These are phyloP conservation scores for Drosophila mauritiana DNA, from an alignment of 1,140 invertebrate genomes.

Conservation along the genomic window DNA sequence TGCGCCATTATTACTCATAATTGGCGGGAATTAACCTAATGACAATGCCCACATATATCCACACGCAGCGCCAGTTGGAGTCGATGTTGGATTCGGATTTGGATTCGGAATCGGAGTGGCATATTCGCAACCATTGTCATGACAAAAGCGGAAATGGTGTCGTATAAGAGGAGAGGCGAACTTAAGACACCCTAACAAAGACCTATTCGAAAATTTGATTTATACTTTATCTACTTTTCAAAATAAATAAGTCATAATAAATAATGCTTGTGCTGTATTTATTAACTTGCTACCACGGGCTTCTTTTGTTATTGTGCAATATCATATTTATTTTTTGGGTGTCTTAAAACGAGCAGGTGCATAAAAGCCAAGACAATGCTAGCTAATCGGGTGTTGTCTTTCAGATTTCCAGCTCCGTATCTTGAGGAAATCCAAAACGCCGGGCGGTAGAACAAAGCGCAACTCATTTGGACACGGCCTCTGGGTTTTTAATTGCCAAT, in stretches of 20 bases:
- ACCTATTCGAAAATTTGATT: neutral
- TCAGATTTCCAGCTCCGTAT: slow-evolving; percentile 29
- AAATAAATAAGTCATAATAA: neutral
- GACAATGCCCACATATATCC: slow-evolving; percentile 53
- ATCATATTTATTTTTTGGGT: slow-evolving; percentile 2
- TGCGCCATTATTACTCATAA: slow-evolving; percentile 71
- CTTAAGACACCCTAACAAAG: slow-evolving; percentile 28
- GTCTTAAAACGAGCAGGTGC: slow-evolving; percentile 9
- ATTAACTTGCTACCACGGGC: neutral
- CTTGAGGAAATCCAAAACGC: slow-evolving; percentile 38
- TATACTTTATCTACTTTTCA: neutral
- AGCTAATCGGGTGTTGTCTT: slow-evolving; percentile 34
- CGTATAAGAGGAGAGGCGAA: slow-evolving; percentile 10
- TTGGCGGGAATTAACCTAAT: slow-evolving; percentile 79
- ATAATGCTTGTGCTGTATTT: too few species aligned
- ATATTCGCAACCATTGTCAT: slow-evolving; percentile 37
- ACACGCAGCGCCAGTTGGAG: slow-evolving; percentile 37
- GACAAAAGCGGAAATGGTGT: slow-evolving; percentile 46
- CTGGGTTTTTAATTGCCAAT: slow-evolving; percentile 77
- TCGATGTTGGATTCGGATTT: slow-evolving; percentile 20
- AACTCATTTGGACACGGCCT: slow-evolving; percentile 59
- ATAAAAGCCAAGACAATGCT: slow-evolving; percentile 38
- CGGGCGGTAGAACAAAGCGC: slow-evolving; percentile 63
- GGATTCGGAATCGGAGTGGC: slow-evolving; percentile 9
- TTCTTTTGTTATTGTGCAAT: slow-evolving; percentile 6